A percentile compares a stretch with the other conserved stretches of the same genome.
Conservation (phyloP, 2,797 vertebrate genomes). For the Scarus forsteni region DNA sequence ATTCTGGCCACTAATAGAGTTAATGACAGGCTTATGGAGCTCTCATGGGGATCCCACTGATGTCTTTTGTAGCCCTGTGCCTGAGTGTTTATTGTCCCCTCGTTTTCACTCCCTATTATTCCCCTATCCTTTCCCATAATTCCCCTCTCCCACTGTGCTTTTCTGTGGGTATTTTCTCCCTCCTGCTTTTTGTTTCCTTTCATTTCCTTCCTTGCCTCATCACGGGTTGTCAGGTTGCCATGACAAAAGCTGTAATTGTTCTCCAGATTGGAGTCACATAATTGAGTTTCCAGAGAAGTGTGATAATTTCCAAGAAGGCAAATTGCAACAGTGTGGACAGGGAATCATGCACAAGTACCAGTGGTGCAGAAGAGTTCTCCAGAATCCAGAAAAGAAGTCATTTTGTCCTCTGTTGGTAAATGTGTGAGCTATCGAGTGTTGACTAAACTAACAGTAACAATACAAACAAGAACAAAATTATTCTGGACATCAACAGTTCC, state of each 20-base stretch:
- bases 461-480: neutral
- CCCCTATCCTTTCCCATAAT: constrained; percentile 25
- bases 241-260: constrained; percentile 60
- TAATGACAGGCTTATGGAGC: constrained; percentile 66
- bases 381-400: neutral
- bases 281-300: constrained; percentile 56
- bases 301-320: constrained; percentile 50
- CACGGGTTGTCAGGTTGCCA: constrained; percentile 53
- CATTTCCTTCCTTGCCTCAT: constrained; percentile 11
- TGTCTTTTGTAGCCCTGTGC: constrained; percentile 50
- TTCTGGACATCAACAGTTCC: neutral
- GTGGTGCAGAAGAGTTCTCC: neutral
- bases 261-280: constrained; percentile 33
- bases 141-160: constrained; percentile 44
- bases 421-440: neutral
- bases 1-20: constrained; percentile 62
- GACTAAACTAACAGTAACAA: neutral
- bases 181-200: constrained; percentile 38
- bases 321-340: constrained; percentile 23
- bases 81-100: constrained; percentile 41
- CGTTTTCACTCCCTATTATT: constrained; percentile 47
- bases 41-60: constrained; percentile 46
- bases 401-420: neutral
- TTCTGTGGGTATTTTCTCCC: constrained; percentile 42
- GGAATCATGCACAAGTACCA: constrained; percentile 17